These are phyloP conservation scores for Ammodytes marinus DNA, from an alignment of 2,113 vertebrate genomes.

Conservation along the genomic window DNA sequence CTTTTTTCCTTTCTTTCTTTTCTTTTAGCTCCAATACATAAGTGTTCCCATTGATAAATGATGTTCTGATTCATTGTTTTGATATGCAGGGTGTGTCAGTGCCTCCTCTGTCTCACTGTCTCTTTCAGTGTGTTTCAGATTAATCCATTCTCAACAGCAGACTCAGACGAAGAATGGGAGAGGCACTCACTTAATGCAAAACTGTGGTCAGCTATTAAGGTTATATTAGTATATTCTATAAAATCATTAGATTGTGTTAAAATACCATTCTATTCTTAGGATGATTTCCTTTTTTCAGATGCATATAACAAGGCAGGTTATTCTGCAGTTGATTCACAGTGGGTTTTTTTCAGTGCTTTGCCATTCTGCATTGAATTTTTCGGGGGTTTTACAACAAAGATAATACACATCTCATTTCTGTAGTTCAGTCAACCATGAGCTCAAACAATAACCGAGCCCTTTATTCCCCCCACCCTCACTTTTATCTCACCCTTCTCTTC, in stretches of 20 bases:
- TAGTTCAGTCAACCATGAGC: slow-evolving; percentile 61
- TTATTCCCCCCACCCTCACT: slow-evolving; percentile 55
- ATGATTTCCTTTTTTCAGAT: background rate
- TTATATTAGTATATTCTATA: background rate
- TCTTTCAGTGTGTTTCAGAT: slow-evolving; percentile 25
- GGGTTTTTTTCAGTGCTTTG: background rate
- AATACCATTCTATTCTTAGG: background rate
- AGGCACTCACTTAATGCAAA: slow-evolving; percentile 22
- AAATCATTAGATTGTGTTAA: background rate
- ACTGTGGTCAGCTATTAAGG: slow-evolving; percentile 9
- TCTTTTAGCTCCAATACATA: background rate
- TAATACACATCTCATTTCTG: slow-evolving; percentile 53
- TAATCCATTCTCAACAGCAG: slow-evolving; percentile 45
- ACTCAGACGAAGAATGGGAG: slow-evolving; percentile 19
- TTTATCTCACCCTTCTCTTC: slow-evolving; percentile 73
- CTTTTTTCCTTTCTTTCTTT: background rate
- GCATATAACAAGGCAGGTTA: background rate
- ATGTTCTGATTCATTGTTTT: background rate
- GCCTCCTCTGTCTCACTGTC: background rate
- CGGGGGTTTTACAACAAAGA: slow-evolving; percentile 30
- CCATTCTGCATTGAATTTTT: slow-evolving; percentile 18
- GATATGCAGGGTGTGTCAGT: background rate
- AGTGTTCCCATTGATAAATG: background rate
- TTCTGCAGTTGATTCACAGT: background rate
- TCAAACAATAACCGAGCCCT: slow-evolving; percentile 68